Evolutionary conservation across 2,113 vertebrate genomes (phyloP).

Genomic region (Bettongia penicillata): DNA sequence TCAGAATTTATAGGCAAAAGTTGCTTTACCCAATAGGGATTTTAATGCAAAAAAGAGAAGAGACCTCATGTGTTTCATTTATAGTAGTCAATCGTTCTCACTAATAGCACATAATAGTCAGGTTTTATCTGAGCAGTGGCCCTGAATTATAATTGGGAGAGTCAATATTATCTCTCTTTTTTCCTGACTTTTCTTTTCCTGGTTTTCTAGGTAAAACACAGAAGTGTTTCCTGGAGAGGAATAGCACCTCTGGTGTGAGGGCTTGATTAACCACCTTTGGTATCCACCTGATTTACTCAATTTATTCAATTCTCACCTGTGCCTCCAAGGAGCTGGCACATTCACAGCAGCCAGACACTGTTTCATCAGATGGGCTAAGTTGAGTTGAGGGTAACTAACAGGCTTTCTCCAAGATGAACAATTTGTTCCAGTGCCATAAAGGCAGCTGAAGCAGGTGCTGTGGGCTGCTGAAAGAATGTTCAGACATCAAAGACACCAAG

Average conservation of each 20-base stretch:
- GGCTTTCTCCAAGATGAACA: background rate
- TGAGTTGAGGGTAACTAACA: background rate
- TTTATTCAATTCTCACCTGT: background rate
- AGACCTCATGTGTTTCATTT: background rate
- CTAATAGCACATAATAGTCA: background rate
- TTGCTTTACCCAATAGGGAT: background rate
- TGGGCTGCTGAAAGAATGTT: too few species aligned
- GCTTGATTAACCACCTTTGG: background rate
- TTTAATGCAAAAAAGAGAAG: background rate
- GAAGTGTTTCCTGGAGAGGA: background rate
- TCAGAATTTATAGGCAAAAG: background rate
- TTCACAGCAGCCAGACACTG: background rate
- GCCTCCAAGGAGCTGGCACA: background rate
- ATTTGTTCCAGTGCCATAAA: too few species aligned
- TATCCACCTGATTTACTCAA: background rate
- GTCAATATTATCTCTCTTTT: background rate
- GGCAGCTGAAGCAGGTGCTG: too few species aligned
- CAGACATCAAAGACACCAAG: too few species aligned
- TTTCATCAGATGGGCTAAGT: too few species aligned
- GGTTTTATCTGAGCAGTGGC: background rate
- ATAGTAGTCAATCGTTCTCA: background rate
- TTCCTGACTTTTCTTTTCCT: background rate
- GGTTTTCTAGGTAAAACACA: background rate
- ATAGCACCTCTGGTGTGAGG: background rate
- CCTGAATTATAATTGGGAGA: background rate